A percentile compares a stretch with the other conserved stretches of the same genome.
These are phyloP conservation scores for Lates calcarifer DNA, from an alignment of 2,113 vertebrate species.

Conservation along the genomic window DNA sequence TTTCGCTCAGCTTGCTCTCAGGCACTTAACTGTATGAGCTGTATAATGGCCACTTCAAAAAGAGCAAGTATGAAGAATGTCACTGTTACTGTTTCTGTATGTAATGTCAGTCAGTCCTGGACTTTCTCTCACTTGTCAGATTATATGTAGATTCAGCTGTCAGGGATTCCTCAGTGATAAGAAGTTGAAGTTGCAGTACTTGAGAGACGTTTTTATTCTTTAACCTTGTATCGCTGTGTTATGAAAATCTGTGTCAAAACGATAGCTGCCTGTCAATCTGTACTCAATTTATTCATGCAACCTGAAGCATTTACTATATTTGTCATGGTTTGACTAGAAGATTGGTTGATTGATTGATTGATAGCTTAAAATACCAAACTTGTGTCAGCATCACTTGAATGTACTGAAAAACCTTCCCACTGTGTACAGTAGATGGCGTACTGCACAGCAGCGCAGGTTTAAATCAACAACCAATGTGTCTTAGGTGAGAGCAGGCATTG, in stretches of 20 bases:
- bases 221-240: constrained; percentile 17
- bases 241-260: constrained; percentile 12
- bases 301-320: constrained; percentile 28
- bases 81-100: not conserved
- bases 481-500: constrained; percentile 63
- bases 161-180: constrained; percentile 15
- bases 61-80: constrained; percentile 38
- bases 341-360: constrained; percentile 13
- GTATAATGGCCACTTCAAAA: constrained; percentile 31
- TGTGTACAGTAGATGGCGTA: constrained; percentile 60
- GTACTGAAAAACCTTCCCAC: constrained; percentile 69
- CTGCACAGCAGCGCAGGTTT: constrained; percentile 47
- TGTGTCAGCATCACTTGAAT: constrained; percentile 65
- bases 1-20: constrained; percentile 29
- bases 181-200: constrained; percentile 14
- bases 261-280: constrained; percentile 11
- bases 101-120: constrained; percentile 1
- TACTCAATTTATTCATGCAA: constrained; percentile 24
- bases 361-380: constrained; percentile 45
- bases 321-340: constrained; percentile 25
- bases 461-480: constrained; percentile 72
- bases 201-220: constrained; percentile 6
- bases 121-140: not conserved
- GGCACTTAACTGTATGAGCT: constrained; percentile 35
- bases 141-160: constrained; percentile 27